Conservation (phyloP, 2,797 vertebrate species). For the Pseudocheirus occidentalis region DNA sequence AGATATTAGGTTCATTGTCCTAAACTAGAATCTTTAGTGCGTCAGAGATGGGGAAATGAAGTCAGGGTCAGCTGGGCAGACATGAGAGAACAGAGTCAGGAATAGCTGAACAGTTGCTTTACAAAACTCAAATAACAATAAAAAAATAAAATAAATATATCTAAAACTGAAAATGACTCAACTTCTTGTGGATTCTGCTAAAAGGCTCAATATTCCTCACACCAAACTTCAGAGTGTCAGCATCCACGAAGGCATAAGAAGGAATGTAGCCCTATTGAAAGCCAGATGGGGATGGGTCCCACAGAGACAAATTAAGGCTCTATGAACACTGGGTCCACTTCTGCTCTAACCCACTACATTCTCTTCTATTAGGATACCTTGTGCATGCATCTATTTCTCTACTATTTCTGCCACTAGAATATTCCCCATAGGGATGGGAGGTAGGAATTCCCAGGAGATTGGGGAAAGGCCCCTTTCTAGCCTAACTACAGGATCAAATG, state of each 20-base stretch:
- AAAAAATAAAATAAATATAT: neutral
- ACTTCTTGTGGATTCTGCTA: neutral
- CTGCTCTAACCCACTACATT: neutral
- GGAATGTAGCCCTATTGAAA: neutral
- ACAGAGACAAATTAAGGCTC: neutral
- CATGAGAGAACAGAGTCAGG: neutral
- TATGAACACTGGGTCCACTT: neutral
- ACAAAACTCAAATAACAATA: neutral
- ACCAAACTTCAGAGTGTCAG: neutral
- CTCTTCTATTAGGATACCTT: neutral
- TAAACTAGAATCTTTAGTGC: neutral
- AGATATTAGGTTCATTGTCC: neutral
- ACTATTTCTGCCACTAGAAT: neutral
- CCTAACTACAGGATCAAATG: neutral
- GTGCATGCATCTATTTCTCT: neutral
- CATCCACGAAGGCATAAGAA: neutral
- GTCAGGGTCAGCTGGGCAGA: neutral
- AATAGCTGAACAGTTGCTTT: no score
- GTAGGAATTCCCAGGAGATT: neutral
- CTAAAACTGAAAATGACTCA: neutral
- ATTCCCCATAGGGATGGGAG: neutral
- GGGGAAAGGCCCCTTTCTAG: neutral
- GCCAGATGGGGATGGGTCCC: neutral
- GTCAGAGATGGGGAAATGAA: neutral
- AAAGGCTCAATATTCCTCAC: neutral